Evolutionary conservation across 2,113 vertebrate species (phyloP).

Genomic region (Illadopsis cleaveri): DNA sequence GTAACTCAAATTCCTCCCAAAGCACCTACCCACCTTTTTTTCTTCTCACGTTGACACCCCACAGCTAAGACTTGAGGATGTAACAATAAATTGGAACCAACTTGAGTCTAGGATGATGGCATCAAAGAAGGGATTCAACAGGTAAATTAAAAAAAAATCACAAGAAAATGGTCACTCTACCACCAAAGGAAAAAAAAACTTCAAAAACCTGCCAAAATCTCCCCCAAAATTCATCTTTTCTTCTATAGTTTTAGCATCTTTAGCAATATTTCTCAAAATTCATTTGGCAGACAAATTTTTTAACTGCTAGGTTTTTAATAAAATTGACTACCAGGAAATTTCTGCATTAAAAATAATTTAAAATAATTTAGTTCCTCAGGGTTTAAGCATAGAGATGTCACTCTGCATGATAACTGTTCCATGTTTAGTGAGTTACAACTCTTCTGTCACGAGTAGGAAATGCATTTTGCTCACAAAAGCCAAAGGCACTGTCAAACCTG

Average conservation of each 20-base stretch:
- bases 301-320: slow-evolving; percentile 23
- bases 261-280: slow-evolving; percentile 9
- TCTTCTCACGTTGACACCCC: neutral
- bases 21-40: neutral
- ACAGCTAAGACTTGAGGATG: neutral
- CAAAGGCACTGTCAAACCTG: slow-evolving; percentile 26
- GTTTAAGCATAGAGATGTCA: slow-evolving; percentile 36
- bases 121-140: neutral
- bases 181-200: neutral
- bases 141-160: neutral
- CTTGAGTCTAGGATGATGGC: neutral
- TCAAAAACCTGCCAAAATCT: neutral
- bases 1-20: neutral
- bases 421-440: slow-evolving; percentile 45
- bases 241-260: neutral
- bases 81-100: neutral
- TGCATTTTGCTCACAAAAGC: slow-evolving; percentile 37
- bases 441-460: slow-evolving; percentile 27
- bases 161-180: neutral
- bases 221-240: neutral
- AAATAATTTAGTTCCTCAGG: slow-evolving; percentile 54
- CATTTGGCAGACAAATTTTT: slow-evolving; percentile 3
- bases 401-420: neutral
- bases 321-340: slow-evolving; percentile 63
- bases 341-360: slow-evolving; percentile 39